Percentiles rank a stretch among this genome's conserved stretches.
phyloP scores from a whole-genome alignment of 2,888 invertebrate species.

The Tinea pellionella region DNA sequence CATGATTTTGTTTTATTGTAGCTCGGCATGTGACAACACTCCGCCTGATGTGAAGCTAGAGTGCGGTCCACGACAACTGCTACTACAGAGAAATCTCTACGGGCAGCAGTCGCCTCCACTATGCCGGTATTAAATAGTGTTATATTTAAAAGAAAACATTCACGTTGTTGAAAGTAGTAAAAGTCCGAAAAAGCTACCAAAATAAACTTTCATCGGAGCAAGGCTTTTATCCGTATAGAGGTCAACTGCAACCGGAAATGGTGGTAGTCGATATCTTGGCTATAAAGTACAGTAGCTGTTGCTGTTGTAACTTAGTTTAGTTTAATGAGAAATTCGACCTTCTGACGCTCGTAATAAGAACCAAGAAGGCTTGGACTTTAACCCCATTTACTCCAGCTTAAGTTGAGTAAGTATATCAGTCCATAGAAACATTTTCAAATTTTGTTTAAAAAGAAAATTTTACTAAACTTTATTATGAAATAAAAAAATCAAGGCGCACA shows the following conservation, averaged over 20 bases:
- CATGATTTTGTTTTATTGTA: no score
- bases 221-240: background rate
- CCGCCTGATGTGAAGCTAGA: no score
- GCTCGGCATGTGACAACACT: no score
- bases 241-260: background rate
- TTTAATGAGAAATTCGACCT: background rate
- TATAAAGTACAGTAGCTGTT: background rate
- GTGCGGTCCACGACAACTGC: no score
- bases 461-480: no score
- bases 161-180: background rate
- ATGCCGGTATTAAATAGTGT: no score
- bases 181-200: background rate
- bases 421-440: background rate
- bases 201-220: background rate
- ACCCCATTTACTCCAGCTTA: background rate
- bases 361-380: background rate
- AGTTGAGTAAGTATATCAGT: background rate
- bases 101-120: no score
- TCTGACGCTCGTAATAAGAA: background rate
- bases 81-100: no score
- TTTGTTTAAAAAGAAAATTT: no score
- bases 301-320: no score
- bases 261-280: background rate
- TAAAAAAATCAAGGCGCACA: no score
- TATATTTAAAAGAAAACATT: background rate